Evolutionary conservation across 2,888 invertebrate genomes (phyloP).

Genomic region (Ariolimax columbianus): DNA sequence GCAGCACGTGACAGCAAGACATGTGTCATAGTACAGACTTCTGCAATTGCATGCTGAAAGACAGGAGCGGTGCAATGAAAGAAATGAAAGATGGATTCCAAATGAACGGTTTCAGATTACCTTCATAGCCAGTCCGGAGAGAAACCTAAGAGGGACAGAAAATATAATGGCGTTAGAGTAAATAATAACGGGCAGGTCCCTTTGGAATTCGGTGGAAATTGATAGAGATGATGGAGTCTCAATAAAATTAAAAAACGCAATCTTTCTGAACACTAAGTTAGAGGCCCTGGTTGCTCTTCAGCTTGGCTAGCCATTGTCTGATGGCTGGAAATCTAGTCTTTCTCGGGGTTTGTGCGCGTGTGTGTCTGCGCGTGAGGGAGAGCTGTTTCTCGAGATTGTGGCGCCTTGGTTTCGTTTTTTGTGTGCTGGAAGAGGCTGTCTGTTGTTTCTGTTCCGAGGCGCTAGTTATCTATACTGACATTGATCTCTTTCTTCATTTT

Average conservation of each 20-base stretch:
- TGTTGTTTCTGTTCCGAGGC: too few relatives aligned
- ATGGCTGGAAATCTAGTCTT: constrained; percentile 26
- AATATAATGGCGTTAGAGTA: constrained; percentile 35
- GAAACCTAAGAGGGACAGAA: constrained; percentile 1
- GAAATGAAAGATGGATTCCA: constrained; percentile 23
- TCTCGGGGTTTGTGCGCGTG: background rate
- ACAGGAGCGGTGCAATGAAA: too few relatives aligned
- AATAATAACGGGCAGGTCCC: constrained; percentile 39
- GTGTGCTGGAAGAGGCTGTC: too few relatives aligned
- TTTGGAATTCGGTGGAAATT: constrained; percentile 40
- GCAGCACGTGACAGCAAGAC: too few relatives aligned
- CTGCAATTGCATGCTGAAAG: too few relatives aligned
- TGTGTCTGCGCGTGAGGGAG: background rate
- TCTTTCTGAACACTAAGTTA: constrained; percentile 46
- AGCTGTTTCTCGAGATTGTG: background rate
- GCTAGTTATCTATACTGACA: too few relatives aligned
- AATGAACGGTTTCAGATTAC: constrained; percentile 26
- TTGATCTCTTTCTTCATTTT: too few relatives aligned
- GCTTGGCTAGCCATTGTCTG: constrained; percentile 38
- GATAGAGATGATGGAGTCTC: constrained; percentile 41
- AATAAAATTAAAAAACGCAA: constrained; percentile 50
- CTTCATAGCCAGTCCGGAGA: background rate
- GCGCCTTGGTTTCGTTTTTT: too few relatives aligned
- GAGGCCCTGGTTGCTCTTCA: constrained; percentile 10
- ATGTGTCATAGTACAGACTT: too few relatives aligned